A percentile compares a stretch with the other conserved stretches of the same genome.
These are phyloP conservation scores for Leucophora obtusa DNA, from an alignment of 2,888 invertebrate genomes.

Conservation along the genomic window DNA sequence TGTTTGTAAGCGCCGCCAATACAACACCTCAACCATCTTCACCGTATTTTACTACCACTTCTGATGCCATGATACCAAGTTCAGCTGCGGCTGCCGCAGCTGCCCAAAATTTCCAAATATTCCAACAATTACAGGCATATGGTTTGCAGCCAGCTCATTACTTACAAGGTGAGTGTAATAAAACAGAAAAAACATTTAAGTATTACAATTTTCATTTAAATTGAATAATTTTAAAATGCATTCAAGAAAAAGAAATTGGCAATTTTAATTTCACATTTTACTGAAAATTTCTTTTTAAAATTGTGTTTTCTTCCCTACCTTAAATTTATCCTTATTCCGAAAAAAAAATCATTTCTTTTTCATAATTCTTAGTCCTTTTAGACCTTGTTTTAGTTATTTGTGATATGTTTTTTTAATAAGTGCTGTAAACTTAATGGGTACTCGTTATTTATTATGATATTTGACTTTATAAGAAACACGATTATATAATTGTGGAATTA, in stretches of 20 bases:
- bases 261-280: neutral
- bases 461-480: too few species aligned
- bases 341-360: slow-evolving; percentile 5
- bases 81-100: slow-evolving; percentile 72
- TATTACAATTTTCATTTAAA: neutral
- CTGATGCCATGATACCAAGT: slow-evolving; percentile 81
- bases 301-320: neutral
- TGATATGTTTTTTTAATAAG: slow-evolving; percentile 11
- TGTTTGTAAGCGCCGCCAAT: slow-evolving; percentile 73
- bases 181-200: neutral
- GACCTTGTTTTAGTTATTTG: slow-evolving; percentile 33
- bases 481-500: too few species aligned
- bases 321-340: neutral
- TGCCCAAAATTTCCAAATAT: slow-evolving; percentile 80
- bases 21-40: slow-evolving; percentile 73
- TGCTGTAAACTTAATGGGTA: slow-evolving; percentile 27
- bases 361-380: slow-evolving; percentile 33
- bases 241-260: neutral
- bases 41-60: slow-evolving; percentile 78
- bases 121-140: slow-evolving; percentile 84
- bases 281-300: slow-evolving; percentile 1
- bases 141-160: slow-evolving; percentile 81
- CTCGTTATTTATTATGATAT: neutral
- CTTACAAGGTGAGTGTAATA: slow-evolving; percentile 80
- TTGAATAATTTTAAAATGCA: neutral